Evolutionary conservation across 2,113 vertebrate genomes (phyloP), one percentile per base, ranked within the genome.

Genomic region (Uropsilus gracilis): DNA sequence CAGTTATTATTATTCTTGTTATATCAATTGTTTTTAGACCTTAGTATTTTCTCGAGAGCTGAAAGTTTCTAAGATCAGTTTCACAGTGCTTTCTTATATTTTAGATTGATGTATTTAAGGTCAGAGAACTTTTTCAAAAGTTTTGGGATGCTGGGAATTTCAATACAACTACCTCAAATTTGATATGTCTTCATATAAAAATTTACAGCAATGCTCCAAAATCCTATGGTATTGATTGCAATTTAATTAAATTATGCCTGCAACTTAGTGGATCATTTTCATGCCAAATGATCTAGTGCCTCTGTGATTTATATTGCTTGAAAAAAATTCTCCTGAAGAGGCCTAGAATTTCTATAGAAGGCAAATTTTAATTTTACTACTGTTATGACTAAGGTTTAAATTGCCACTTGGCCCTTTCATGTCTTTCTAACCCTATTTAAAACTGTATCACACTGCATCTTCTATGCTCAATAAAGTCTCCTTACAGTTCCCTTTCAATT

Each of bases 301-400:
- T 18, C 3, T 30, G 30, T 12, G 42, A 91, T 96, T 94, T 87
- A 66, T 72, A 37, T 87, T 14, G 8, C 14, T 85, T 63, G 39
- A 66, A 46, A 50, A 87, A 50, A 86, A 14, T 72, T 50, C 3
- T 50, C 2, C 22, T 76, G 18, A 5, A 75, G 5, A 90, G 26
- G 22, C 66, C 11, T 93, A 48, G 6, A 34, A 61, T 94, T 89
- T 91, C 42, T 78, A 61, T 4, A 42, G 42, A 73, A 88, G 34
- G 6, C 50, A 1, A 0, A 28, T 50, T 85, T 92, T 90, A 87
- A 85, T 93, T 66, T 12, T 44, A 26, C 8, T n/a, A 6, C 59
- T 84, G 90, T 94, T 89, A 92, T 90, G 76, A 89, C 39, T 7
- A 72, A 73, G 1, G 8, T 57, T 95, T 88, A 90, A 89, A 85